Conservation (phyloP, 1,140 invertebrate genomes). For the Drosophila pseudoananassae region DNA sequence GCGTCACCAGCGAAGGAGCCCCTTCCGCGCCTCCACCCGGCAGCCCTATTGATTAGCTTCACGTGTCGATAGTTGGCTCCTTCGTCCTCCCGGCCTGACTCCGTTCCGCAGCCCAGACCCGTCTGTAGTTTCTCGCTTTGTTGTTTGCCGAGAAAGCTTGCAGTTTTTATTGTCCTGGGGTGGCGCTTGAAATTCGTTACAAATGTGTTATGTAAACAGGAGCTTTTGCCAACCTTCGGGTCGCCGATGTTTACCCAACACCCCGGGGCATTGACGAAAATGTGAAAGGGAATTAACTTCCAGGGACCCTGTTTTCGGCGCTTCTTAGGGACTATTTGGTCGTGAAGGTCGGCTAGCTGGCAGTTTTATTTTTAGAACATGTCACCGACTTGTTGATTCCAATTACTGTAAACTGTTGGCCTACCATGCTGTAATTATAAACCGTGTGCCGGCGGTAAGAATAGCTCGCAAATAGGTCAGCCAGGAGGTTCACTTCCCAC, state of each 20-base stretch:
- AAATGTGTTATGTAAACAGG: constrained; percentile 52
- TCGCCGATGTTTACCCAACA: constrained; percentile 20
- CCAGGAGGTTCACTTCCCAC: neutral
- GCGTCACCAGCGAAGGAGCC: constrained; percentile 56
- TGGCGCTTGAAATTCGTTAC: constrained; percentile 41
- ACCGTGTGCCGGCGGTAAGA: neutral
- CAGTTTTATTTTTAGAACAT: constrained; percentile 19
- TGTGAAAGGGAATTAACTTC: constrained; percentile 18
- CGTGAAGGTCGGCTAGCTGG: constrained; percentile 1
- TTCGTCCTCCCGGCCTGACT: constrained; percentile 29
- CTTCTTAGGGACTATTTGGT: constrained; percentile 6
- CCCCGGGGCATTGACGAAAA: constrained; percentile 1
- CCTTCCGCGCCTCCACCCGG: neutral
- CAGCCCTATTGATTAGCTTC: constrained; percentile 73
- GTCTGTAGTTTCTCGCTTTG: constrained; percentile 59
- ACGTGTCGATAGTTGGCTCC: constrained; percentile 64
- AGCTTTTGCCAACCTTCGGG: neutral
- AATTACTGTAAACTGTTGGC: constrained; percentile 11
- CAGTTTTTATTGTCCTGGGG: constrained; percentile 47
- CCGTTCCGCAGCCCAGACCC: neutral
- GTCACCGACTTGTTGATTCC: constrained; percentile 30
- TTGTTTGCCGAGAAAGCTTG: constrained; percentile 20
- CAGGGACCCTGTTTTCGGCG: constrained; percentile 4
- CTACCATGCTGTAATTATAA: constrained; percentile 3
- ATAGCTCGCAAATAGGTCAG: neutral